Conservation (phyloP, 92 coral and sea anemone genomes). For the Bergia sp. region DNA sequence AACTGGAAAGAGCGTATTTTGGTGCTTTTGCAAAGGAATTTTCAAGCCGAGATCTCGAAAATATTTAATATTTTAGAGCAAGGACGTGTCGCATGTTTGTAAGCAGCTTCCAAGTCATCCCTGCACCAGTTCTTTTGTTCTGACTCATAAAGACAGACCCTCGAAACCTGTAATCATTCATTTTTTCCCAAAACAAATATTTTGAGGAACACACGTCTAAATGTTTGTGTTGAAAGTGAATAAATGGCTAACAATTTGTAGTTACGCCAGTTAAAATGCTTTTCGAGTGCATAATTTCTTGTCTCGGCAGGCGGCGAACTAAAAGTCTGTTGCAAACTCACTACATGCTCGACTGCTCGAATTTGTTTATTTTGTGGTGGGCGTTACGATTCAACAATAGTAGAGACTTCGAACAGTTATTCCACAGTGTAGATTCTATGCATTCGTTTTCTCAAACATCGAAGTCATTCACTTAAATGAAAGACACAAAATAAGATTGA, state of each 20-base stretch:
- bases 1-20: background rate
- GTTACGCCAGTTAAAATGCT: background rate
- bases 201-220: background rate
- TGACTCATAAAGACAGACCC: conserved; percentile 51
- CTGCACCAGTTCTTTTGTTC: conserved; percentile 77
- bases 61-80: conserved; percentile 35
- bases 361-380: conserved; percentile 82
- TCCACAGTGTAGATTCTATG: conserved; percentile 45
- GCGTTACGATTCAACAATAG: conserved; percentile 67
- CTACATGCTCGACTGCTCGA: conserved; percentile 23
- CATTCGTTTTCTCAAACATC: conserved; percentile 28
- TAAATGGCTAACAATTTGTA: background rate
- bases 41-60: background rate
- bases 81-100: conserved; percentile 24
- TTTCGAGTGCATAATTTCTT: background rate
- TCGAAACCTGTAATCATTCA: conserved; percentile 65
- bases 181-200: conserved; percentile 52
- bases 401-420: conserved; percentile 48
- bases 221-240: background rate
- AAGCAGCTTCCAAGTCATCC: conserved; percentile 1
- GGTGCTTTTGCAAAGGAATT: background rate
- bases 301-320: conserved; percentile 46
- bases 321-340: conserved; percentile 22
- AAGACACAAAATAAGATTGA: background rate
- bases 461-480: background rate